A percentile compares a stretch with the other conserved stretches of the same genome.
Conservation (phyloP, 1,140 invertebrate genomes). For the Parapsyche elsis region DNA sequence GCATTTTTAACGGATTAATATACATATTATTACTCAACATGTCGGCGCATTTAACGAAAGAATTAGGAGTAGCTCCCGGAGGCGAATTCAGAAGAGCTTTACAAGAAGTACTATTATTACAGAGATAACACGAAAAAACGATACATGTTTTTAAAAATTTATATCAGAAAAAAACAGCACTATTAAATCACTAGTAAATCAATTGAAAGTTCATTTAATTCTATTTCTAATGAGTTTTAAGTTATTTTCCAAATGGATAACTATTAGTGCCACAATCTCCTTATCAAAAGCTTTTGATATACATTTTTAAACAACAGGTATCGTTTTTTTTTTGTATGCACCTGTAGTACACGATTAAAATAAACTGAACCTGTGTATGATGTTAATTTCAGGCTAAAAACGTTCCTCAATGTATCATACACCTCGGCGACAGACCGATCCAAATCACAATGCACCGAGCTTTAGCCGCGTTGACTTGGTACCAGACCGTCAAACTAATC, state of each 20-base stretch:
- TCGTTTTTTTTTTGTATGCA: too few species aligned
- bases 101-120: conserved; percentile 74
- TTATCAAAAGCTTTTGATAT: too few species aligned
- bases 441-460: conserved; percentile 90
- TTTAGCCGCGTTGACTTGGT: conserved; percentile 82
- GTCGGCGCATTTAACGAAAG: conserved; percentile 91
- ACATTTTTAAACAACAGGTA: too few species aligned
- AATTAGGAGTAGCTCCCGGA: conserved; percentile 97
- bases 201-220: too few species aligned
- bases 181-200: background rate
- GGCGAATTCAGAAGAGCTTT: conserved; percentile 95
- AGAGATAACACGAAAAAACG: conserved; percentile 36
- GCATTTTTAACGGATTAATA: conserved; percentile 88
- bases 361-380: too few species aligned
- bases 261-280: too few species aligned
- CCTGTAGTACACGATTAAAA: too few species aligned
- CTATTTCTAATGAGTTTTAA: background rate
- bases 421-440: conserved; percentile 92
- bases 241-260: background rate
- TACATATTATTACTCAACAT: conserved; percentile 91
- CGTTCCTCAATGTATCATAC: conserved; percentile 84
- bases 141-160: background rate
- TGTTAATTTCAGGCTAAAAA: conserved; percentile 74
- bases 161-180: background rate
- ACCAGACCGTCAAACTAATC: conserved; percentile 87